These are phyloP conservation scores for Tursiops truncatus DNA, from an alignment of 2,113 vertebrate species.

Conservation along the genomic window DNA sequence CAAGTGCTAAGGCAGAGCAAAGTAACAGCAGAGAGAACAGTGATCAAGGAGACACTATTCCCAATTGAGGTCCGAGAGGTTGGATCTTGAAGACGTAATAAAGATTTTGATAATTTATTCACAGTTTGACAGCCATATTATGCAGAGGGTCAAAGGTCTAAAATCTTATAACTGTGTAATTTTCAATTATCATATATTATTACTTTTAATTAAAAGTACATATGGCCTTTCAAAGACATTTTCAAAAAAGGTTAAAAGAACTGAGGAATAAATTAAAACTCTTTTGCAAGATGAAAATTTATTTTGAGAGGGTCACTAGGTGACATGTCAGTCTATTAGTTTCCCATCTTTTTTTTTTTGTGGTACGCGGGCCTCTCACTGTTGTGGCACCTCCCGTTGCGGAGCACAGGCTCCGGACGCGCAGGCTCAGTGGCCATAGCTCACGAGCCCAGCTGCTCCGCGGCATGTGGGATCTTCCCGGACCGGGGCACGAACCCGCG, in stretches of 20 bases:
- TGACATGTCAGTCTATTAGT: not conserved
- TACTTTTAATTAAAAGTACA: not conserved
- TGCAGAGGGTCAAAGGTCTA: not conserved
- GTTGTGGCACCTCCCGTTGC: too few species aligned
- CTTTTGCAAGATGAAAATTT: not conserved
- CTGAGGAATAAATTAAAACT: not conserved
- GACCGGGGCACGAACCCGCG: too few species aligned
- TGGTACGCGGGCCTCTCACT: too few species aligned
- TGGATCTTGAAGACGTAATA: not conserved
- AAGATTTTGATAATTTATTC: not conserved
- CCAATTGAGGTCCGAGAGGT: not conserved
- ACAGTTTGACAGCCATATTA: not conserved
- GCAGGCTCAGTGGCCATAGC: too few species aligned
- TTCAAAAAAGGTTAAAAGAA: not conserved
- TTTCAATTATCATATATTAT: not conserved
- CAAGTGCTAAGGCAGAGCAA: not conserved
- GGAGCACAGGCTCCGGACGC: too few species aligned
- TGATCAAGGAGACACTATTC: not conserved
- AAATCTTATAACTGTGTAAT: not conserved
- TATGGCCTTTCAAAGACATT: not conserved
- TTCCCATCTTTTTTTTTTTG: not conserved
- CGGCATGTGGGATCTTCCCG: too few species aligned
- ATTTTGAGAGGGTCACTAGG: not conserved
- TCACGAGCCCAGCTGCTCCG: too few species aligned
- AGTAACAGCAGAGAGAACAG: not conserved